These are phyloP conservation scores for Coptodon bakossiorum DNA, from an alignment of 2,113 vertebrate species.

Conservation along the genomic window DNA sequence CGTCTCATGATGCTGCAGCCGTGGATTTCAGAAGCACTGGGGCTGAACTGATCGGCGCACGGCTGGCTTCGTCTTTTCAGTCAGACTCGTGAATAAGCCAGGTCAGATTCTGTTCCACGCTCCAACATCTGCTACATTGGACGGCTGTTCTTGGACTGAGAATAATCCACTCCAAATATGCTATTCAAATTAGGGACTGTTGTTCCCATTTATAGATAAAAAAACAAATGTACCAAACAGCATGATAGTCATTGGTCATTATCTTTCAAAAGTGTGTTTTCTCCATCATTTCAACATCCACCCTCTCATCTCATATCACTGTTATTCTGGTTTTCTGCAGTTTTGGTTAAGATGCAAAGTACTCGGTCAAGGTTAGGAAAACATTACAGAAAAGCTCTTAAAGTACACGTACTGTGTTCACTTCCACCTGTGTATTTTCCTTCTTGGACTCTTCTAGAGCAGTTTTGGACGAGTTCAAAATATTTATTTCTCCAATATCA, in stretches of 20 bases:
- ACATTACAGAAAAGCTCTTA: not conserved
- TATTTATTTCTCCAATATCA: not conserved
- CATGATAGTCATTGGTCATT: not conserved
- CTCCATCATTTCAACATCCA: not conserved
- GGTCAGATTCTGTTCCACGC: conserved; percentile 16
- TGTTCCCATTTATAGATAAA: not conserved
- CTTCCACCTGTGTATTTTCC: not conserved
- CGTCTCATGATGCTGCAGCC: conserved; percentile 13
- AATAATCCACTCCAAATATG: not conserved
- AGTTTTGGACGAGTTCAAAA: not conserved
- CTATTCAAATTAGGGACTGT: not conserved
- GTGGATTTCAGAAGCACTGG: conserved; percentile 5
- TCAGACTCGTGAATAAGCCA: not conserved
- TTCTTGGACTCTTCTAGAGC: not conserved
- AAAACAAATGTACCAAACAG: rapidly evolving
- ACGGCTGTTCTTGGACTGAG: not conserved
- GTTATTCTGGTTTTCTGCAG: not conserved
- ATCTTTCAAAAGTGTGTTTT: not conserved
- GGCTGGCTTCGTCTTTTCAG: conserved; percentile 36
- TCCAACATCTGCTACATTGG: conserved; percentile 15
- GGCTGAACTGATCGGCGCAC: conserved; percentile 32
- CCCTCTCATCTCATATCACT: not conserved
- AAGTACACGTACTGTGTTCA: not conserved
- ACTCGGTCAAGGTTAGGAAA: not conserved
- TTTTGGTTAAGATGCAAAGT: not conserved